phyloP scores from a whole-genome alignment of 2,888 invertebrate species.

The Chydorus sphaericus region DNA sequence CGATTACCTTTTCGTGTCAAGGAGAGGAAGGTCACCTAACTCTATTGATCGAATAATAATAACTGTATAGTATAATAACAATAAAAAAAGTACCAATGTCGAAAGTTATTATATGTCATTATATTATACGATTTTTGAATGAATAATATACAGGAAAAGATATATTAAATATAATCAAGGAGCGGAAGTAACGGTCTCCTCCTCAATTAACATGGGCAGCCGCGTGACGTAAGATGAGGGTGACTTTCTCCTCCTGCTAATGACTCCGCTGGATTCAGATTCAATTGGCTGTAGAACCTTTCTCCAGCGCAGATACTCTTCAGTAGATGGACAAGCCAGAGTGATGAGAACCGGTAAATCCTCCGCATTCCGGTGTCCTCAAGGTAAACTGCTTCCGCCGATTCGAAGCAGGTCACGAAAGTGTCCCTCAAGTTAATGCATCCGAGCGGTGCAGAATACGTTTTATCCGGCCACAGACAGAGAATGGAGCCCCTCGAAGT shows the following conservation, averaged over 20 bases:
- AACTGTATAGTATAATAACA: too few species aligned
- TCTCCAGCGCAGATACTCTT: neutral
- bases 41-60: too few species aligned
- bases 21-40: neutral
- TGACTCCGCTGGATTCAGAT: neutral
- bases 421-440: constrained; percentile 2
- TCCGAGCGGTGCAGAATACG: neutral
- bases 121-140: too few species aligned
- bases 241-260: neutral
- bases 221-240: neutral
- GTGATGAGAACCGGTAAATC: neutral
- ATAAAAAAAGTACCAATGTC: too few species aligned
- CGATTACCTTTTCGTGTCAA: neutral
- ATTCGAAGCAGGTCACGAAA: neutral
- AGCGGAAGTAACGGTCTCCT: too few species aligned
- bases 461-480: neutral
- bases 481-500: neutral
- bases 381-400: too few species aligned
- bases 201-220: neutral
- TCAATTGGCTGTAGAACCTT: neutral
- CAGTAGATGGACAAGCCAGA: neutral
- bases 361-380: neutral
- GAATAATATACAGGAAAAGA: too few species aligned
- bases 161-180: too few species aligned
- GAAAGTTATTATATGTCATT: too few species aligned